phyloP scores from a whole-genome alignment of 2,888 invertebrate genomes.

The Eupithecia subumbrata region DNA sequence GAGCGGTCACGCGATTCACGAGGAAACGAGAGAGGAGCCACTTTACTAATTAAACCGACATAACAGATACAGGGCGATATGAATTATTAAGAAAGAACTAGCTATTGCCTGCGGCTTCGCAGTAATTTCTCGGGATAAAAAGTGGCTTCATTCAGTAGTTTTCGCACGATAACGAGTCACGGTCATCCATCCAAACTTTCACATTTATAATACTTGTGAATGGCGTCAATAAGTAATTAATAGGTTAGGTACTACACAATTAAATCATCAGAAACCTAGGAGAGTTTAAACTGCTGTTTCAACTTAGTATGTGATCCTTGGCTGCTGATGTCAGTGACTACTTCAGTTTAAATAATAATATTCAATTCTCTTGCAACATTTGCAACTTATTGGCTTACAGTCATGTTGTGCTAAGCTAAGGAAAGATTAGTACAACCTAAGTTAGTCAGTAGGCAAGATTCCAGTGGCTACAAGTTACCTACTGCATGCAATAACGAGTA shows the following conservation, averaged over 20 bases:
- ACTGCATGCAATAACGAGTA: not conserved
- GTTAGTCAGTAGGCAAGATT: not conserved
- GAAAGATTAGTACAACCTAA: not conserved
- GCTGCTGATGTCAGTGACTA: not conserved
- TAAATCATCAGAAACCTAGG: not conserved
- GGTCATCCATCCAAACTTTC: not conserved
- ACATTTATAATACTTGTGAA: not conserved
- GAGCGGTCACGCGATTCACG: conserved; percentile 61
- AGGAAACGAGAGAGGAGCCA: conserved; percentile 62
- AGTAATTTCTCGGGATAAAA: not conserved
- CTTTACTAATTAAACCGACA: conserved; percentile 72
- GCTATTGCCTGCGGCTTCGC: not conserved
- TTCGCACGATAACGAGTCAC: not conserved
- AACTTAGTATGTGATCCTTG: not conserved
- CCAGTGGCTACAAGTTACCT: not conserved
- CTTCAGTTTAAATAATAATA: not conserved
- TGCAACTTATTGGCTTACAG: not conserved
- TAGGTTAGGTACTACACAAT: not conserved
- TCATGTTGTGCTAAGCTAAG: not conserved
- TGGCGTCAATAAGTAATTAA: not conserved
- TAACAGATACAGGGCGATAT: conserved; percentile 46
- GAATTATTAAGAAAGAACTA: conserved; percentile 45
- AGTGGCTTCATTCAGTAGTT: not conserved
- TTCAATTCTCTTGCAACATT: not conserved
- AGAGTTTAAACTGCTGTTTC: not conserved